Conservation (phyloP, 2,113 vertebrate species). For the Poicephalus meyeri region DNA sequence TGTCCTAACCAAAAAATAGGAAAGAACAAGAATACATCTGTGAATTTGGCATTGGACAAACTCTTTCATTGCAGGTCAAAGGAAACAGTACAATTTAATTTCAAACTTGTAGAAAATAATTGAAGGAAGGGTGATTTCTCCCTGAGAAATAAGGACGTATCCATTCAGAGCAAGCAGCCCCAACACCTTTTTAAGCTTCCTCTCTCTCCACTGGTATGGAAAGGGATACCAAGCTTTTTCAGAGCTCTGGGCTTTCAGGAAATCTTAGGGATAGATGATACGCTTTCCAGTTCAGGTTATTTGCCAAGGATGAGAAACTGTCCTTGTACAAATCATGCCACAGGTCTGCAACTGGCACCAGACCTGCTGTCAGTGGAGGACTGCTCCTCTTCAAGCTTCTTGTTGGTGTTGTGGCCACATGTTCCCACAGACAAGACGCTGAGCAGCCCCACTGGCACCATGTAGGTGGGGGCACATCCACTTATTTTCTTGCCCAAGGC, state of each 20-base stretch:
- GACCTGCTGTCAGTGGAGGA: background rate
- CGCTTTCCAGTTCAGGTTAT: background rate
- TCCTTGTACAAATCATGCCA: background rate
- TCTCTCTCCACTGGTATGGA: background rate
- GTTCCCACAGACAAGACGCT: accelerated
- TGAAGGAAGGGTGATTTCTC: background rate
- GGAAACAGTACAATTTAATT: background rate
- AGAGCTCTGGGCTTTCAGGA: background rate
- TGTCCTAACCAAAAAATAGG: background rate
- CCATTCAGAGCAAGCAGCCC: background rate
- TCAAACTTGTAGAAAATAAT: background rate
- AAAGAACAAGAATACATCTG: accelerated
- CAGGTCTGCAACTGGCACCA: background rate
- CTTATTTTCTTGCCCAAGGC: background rate
- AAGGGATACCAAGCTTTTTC: background rate
- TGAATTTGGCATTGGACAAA: background rate
- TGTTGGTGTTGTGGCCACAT: accelerated
- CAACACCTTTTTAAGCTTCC: background rate
- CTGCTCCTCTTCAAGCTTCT: background rate
- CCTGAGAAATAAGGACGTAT: background rate
- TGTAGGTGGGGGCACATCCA: accelerated
- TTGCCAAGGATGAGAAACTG: background rate
- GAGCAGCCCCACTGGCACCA: background rate
- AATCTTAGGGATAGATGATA: background rate
- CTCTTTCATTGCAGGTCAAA: background rate